These are phyloP conservation scores for Limonius californicus DNA, from an alignment of 1,140 invertebrate species.

Conservation along the genomic window DNA sequence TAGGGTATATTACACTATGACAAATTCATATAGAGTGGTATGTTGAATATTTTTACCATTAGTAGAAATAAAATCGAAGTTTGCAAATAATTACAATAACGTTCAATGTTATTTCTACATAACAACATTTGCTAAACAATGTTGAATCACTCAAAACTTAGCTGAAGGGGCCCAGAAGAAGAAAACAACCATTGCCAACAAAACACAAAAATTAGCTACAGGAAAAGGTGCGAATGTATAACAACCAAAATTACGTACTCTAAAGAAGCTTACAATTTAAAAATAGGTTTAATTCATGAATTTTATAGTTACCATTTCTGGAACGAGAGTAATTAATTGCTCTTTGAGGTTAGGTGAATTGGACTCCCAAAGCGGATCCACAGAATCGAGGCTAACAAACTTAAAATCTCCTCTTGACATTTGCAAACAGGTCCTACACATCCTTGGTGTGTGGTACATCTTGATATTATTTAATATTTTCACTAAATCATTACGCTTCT, in stretches of 20 bases:
- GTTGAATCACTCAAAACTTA: too few species aligned
- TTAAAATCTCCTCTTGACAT: slow-evolving; percentile 12
- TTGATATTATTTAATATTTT: slow-evolving; percentile 9
- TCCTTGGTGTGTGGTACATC: not conserved
- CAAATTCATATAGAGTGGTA: too few species aligned
- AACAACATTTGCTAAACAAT: too few species aligned
- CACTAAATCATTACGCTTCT: not conserved
- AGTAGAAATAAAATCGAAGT: too few species aligned
- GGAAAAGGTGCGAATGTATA: not conserved
- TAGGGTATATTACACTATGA: too few species aligned
- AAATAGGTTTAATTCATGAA: not conserved
- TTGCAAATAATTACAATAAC: too few species aligned
- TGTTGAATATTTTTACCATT: too few species aligned
- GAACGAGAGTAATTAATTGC: not conserved
- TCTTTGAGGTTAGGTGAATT: slow-evolving; percentile 13
- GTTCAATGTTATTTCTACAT: too few species aligned
- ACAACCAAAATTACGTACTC: not conserved
- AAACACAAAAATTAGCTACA: not conserved
- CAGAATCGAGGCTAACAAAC: slow-evolving; percentile 3
- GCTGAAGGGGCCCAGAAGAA: too few species aligned
- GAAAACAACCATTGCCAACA: too few species aligned
- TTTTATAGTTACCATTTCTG: not conserved
- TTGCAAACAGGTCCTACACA: slow-evolving; percentile 11
- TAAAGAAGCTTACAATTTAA: not conserved
- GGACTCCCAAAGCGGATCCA: not conserved